These are phyloP conservation scores for Collichthys lucidus DNA, from an alignment of 2,113 vertebrate species.

Conservation along the genomic window DNA sequence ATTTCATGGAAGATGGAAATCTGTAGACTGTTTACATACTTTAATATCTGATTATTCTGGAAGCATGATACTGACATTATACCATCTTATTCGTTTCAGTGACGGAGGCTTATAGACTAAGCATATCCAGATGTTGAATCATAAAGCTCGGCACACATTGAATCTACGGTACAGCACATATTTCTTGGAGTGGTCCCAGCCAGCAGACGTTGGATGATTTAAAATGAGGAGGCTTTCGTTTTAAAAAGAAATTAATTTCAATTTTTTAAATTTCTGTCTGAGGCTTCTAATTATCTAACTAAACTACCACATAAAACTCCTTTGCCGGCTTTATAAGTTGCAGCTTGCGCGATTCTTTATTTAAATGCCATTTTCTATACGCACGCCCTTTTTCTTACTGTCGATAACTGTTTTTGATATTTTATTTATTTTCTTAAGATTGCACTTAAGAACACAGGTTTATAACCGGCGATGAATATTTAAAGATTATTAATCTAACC, in stretches of 20 bases:
- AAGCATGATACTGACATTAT: conserved; percentile 7
- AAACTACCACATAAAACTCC: conserved; percentile 3
- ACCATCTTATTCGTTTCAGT: conserved; percentile 8
- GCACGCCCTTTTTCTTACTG: conserved; percentile 37
- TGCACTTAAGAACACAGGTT: conserved; percentile 15
- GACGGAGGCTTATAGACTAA: not conserved
- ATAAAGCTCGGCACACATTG: not conserved
- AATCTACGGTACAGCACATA: not conserved
- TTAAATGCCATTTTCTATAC: conserved; percentile 48
- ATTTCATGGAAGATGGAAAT: not conserved
- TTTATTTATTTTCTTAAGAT: conserved; percentile 69
- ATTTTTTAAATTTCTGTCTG: not conserved
- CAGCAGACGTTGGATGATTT: not conserved
- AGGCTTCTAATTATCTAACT: not conserved
- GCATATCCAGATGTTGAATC: not conserved
- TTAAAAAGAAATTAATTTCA: not conserved
- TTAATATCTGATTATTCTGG: not conserved
- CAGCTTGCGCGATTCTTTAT: conserved; percentile 11
- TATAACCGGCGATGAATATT: conserved; percentile 34
- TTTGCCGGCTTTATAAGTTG: conserved; percentile 29
- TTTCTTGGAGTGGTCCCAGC: conserved; percentile 3
- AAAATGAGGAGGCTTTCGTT: conserved; percentile 3
- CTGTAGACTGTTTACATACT: not conserved
- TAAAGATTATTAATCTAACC: conserved; percentile 7
- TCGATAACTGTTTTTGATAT: conserved; percentile 55